Evolutionary conservation across 2,797 vertebrate species (phyloP).

Genomic region (Sarcophilus harrisii): DNA sequence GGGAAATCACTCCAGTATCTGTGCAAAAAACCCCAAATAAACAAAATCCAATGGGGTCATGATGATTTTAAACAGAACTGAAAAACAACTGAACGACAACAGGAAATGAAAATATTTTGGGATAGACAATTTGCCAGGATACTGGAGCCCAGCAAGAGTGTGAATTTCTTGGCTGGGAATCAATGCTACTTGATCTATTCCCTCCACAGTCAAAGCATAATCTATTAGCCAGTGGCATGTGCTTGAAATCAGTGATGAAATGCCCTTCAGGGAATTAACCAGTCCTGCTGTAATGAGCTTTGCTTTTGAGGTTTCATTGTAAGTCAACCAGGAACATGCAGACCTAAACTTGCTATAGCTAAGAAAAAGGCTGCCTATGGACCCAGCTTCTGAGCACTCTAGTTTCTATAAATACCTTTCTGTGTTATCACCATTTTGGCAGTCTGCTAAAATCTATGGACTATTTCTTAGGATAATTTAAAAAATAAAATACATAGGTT

Average conservation of each 20-base stretch:
- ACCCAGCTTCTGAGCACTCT: conserved; percentile 17
- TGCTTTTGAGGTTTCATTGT: neutral
- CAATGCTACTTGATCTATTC: neutral
- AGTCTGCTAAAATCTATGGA: neutral
- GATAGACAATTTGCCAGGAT: neutral
- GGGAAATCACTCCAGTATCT: neutral
- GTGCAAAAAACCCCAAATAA: neutral
- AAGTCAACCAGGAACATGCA: conserved; percentile 21
- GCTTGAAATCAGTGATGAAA: conserved; percentile 39
- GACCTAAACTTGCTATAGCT: neutral
- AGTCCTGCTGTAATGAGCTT: neutral
- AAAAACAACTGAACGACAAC: neutral
- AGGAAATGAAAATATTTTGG: neutral
- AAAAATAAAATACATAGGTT: neutral
- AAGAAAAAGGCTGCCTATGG: conserved; percentile 4
- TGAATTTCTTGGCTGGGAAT: neutral
- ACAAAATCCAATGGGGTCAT: neutral
- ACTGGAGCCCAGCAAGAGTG: neutral
- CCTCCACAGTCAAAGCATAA: neutral
- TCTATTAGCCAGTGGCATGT: neutral
- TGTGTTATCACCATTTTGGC: neutral
- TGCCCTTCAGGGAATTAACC: neutral
- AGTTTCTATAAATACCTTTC: neutral
- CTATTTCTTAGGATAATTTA: neutral
- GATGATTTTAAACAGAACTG: neutral